Percentiles rank a stretch among this genome's conserved stretches.
Evolutionary conservation across 1,140 invertebrate species (phyloP).

Genomic region (Limonius californicus): DNA sequence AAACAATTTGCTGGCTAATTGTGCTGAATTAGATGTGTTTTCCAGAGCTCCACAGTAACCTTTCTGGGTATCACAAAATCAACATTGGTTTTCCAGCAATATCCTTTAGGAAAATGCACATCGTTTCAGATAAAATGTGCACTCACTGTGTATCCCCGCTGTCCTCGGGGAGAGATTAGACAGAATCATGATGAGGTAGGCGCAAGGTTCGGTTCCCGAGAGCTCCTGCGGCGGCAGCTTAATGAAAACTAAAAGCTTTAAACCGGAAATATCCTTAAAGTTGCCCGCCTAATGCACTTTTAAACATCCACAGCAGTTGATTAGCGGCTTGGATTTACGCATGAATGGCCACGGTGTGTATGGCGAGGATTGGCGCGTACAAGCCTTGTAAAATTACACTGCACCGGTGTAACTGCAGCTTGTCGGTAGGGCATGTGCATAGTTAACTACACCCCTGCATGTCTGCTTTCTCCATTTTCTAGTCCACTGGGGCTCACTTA

Average conservation of each 20-base stretch:
- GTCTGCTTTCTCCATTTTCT: background rate
- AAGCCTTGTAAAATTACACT: background rate
- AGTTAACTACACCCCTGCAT: background rate
- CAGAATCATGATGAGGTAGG: slow-evolving; percentile 5
- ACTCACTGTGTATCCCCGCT: background rate
- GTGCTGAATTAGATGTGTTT: too few relatives aligned
- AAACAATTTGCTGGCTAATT: too few relatives aligned
- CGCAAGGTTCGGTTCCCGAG: background rate
- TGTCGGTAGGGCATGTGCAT: background rate
- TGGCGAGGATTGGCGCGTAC: background rate
- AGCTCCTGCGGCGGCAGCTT: background rate
- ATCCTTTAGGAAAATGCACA: too few relatives aligned
- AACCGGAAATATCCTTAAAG: background rate
- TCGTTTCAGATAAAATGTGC: background rate
- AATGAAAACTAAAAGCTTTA: slow-evolving; percentile 4
- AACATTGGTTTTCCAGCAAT: too few relatives aligned
- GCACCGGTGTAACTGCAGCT: background rate
- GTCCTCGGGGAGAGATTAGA: slow-evolving; percentile 5
- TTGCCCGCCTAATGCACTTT: background rate
- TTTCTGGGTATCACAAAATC: too few relatives aligned
- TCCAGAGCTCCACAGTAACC: too few relatives aligned
- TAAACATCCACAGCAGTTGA: background rate
- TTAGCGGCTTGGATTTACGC: background rate
- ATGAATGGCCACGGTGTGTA: background rate
- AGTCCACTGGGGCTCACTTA: background rate